phyloP scores from a whole-genome alignment of 2,113 vertebrate species.

The Mixornis gularis region DNA sequence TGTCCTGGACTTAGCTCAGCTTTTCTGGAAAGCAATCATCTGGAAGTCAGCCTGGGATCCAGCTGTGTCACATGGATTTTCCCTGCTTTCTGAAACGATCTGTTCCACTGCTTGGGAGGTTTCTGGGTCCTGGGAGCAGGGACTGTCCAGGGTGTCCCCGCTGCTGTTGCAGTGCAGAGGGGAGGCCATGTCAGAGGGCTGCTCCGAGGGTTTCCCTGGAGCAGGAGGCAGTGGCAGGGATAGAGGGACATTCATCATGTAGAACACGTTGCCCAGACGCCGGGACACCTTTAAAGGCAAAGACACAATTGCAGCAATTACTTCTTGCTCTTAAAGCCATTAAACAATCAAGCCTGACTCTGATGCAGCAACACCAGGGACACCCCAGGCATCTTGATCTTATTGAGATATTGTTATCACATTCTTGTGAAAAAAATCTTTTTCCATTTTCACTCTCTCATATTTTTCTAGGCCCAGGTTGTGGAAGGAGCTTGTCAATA shows the following conservation, averaged over 20 bases:
- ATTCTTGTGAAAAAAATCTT: not conserved
- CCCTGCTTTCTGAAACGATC: constrained; percentile 68
- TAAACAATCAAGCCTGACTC: not conserved
- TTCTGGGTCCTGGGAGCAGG: constrained; percentile 75
- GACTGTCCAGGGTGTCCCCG: constrained; percentile 73
- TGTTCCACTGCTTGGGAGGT: constrained; percentile 73
- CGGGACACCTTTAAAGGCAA: constrained; percentile 81
- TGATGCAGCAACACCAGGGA: not conserved
- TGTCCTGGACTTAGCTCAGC: not conserved
- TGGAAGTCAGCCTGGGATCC: constrained; percentile 55
- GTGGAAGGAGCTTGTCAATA: not conserved
- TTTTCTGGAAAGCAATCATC: constrained; percentile 54
- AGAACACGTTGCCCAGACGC: constrained; percentile 79
- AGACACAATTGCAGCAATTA: constrained; percentile 19
- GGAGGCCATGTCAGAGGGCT: constrained; percentile 73
- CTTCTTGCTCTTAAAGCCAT: not conserved
- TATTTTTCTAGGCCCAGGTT: not conserved
- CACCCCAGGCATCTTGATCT: not conserved
- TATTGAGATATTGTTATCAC: not conserved
- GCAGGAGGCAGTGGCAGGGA: constrained; percentile 50
- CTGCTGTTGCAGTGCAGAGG: constrained; percentile 79
- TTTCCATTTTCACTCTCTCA: not conserved
- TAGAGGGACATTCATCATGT: constrained; percentile 81
- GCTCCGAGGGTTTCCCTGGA: constrained; percentile 73
- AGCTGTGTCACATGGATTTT: constrained; percentile 67